Evolutionary conservation across 2,888 invertebrate genomes (phyloP), one percentile per base, ranked within the genome.

Genomic region (Yponomeuta plumbellus): DNA sequence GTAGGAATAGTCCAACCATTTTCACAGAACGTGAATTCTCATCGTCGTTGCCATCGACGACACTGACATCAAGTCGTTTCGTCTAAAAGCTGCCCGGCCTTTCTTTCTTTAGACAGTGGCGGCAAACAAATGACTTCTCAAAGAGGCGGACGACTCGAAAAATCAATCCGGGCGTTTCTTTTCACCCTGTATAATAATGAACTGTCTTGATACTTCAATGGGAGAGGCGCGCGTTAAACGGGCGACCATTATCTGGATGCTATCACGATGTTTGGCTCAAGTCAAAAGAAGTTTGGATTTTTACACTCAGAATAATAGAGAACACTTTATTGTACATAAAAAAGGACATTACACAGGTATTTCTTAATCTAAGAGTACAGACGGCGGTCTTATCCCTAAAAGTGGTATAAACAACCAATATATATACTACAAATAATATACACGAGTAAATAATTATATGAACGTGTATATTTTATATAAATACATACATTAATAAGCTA

Each of bases 121-220:
- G 44, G 44, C 44, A 59, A 59, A 22, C 59, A 59, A 59, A 59
- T 59, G 59, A 23, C 59, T 59, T 59, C 21, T 59, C 59, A 59
- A 59, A 59, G 44, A 52, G 59, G 59, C 59, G 0, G 61, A 34
- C 61, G 34, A 58, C 11, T 23, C 59, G 59, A 22, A 21, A 62
- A 62, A 39, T 62, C 62, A 62, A 62, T 62, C 62, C 26, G 39
- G 62, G 26, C 3, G 23, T 39, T 62, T 62, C 26, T 62, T 22
- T 59, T 59, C 11, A 52, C 59, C 23, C 59, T 21, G 62, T 20
- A 62, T 62, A 62, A 62, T 62, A 62, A 62, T 62, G 39, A 62
- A 62, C 62, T 62, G 39, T 39, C 62, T 39, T 26, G 62, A 62
- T 62, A 39, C 62, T 39, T 62, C 20, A 62, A 39, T 34, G 62